Evolutionary conservation across 2,113 vertebrate genomes (phyloP).

Genomic region (Sardina pilchardus): DNA sequence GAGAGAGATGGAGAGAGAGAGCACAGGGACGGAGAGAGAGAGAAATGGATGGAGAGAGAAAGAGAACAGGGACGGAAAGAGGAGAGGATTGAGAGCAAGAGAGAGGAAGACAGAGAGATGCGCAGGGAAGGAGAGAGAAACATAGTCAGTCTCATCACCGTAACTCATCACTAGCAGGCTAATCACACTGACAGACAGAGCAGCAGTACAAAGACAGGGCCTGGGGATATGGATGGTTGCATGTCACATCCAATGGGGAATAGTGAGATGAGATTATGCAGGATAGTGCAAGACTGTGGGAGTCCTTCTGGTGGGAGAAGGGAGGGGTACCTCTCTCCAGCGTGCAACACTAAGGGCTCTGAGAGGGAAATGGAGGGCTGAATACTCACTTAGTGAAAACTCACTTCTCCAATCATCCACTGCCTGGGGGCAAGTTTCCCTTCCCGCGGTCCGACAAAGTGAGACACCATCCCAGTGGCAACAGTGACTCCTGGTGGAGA

Average conservation of each 20-base stretch:
- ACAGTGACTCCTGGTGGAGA: constrained; percentile 67
- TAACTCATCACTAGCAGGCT: neutral
- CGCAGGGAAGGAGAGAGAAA: neutral
- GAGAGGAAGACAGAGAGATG: neutral
- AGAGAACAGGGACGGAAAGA: neutral
- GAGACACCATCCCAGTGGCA: constrained; percentile 26
- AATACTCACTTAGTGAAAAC: neutral
- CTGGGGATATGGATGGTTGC: constrained; percentile 1
- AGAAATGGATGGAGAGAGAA: neutral
- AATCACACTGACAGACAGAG: neutral
- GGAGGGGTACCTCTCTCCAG: neutral
- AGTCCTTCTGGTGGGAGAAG: neutral
- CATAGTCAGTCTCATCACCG: neutral
- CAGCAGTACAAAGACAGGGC: neutral
- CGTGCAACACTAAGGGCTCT: neutral
- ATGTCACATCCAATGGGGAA: neutral
- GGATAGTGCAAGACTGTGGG: neutral
- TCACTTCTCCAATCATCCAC: neutral
- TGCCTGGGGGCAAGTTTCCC: neutral
- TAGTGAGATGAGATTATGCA: neutral
- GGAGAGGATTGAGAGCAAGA: neutral
- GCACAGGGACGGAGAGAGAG: neutral
- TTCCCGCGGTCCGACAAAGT: neutral
- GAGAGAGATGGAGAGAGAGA: too few relatives aligned
- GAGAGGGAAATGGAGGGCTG: neutral